Evolutionary conservation across 2,888 invertebrate species (phyloP).

Genomic region (Epirrita christyi): DNA sequence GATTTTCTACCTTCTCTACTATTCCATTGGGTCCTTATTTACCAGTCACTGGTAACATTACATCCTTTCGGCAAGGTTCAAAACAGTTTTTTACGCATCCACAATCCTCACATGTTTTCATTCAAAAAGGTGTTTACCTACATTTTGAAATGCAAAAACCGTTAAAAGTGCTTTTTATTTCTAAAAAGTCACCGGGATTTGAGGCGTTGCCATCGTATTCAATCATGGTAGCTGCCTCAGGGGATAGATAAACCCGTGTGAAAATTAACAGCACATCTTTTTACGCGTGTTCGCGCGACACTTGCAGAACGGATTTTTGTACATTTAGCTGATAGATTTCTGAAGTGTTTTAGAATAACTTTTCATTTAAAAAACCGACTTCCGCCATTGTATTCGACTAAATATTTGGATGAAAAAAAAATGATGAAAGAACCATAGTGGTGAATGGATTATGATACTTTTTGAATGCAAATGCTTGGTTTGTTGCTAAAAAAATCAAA

Average conservation of each 20-base stretch:
- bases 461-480: too few relatives aligned
- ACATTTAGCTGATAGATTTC: not conserved
- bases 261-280: slow-evolving; percentile 62
- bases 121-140: slow-evolving; percentile 9
- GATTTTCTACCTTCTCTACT: not conserved
- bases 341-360: too few relatives aligned
- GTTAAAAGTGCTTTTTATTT: slow-evolving; percentile 18
- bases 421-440: too few relatives aligned
- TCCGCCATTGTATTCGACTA: too few relatives aligned
- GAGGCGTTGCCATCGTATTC: slow-evolving; percentile 58
- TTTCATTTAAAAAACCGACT: too few relatives aligned
- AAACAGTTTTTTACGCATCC: slow-evolving; percentile 7
- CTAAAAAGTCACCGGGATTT: slow-evolving; percentile 46
- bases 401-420: too few relatives aligned
- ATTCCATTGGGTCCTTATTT: not conserved
- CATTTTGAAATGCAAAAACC: slow-evolving; percentile 18
- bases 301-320: slow-evolving; percentile 13
- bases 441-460: too few relatives aligned
- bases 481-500: too few relatives aligned
- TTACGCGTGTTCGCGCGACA: slow-evolving; percentile 13
- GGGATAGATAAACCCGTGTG: slow-evolving; percentile 63
- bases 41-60: not conserved
- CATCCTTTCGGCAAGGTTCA: slow-evolving; percentile 6
- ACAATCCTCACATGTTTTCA: slow-evolving; percentile 15
- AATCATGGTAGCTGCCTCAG: slow-evolving; percentile 59